Evolutionary conservation across 2,888 invertebrate genomes (phyloP).

Genomic region (Melitaea athalia): DNA sequence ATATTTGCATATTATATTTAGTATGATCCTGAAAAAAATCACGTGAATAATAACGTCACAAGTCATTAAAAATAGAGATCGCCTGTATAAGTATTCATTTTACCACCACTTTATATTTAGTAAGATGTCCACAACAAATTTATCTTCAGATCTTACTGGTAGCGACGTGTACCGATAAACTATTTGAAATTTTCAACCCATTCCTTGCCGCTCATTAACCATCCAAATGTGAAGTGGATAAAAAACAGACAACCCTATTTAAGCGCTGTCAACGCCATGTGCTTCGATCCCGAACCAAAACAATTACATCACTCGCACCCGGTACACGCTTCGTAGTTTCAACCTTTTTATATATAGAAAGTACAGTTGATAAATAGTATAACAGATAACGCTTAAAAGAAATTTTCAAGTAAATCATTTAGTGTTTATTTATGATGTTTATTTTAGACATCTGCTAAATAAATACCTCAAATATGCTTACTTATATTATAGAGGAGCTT

Average conservation of each 20-base stretch:
- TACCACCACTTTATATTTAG: neutral
- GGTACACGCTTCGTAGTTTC: constrained; percentile 46
- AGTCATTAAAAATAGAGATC: too few relatives aligned
- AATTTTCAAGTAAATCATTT: neutral
- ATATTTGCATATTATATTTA: too few relatives aligned
- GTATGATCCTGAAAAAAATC: too few relatives aligned
- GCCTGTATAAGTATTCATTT: neutral
- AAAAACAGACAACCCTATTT: constrained; percentile 61
- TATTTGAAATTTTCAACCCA: constrained; percentile 6
- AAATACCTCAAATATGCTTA: neutral
- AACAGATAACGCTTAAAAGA: constrained; percentile 10
- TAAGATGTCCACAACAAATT: too few relatives aligned
- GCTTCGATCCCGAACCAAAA: constrained; percentile 59
- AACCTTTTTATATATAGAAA: constrained; percentile 24
- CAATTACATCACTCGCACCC: constrained; percentile 65
- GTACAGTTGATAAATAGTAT: constrained; percentile 15
- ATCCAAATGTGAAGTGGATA: constrained; percentile 18
- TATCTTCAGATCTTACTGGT: neutral
- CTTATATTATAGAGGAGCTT: too few relatives aligned
- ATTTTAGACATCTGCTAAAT: neutral
- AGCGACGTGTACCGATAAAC: neutral
- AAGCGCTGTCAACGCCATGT: constrained; percentile 55
- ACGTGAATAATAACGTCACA: too few relatives aligned
- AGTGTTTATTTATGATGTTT: neutral
- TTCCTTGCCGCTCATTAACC: constrained; percentile 22